Base-by-base conservation (phyloP, 2,888 invertebrate genomes). In the Exocentrus adspersus region DNA sequence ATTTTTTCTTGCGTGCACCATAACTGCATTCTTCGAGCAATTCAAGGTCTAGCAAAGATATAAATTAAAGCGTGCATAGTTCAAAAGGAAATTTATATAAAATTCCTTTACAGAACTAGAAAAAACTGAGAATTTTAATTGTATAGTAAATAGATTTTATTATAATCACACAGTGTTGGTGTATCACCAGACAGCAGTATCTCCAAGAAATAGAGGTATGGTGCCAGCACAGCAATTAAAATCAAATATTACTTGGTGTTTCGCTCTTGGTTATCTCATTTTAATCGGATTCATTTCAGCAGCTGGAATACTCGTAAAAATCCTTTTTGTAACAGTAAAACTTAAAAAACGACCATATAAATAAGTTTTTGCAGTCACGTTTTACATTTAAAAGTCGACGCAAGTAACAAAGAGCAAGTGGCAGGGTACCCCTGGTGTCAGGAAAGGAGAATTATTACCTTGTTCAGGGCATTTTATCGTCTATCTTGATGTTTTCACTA, bases 371-470 rank as follows among this genome's bases (percentile, higher is more conserved):
- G 43, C 56, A 45, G 19, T 57, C 43, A 43, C 6, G 43, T 12
- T 16, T 17, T 20, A 7, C 42, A 45, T 46, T 57, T 45, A 45
- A n/a, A n/a, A n/a, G 46, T 21, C 41, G 56, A 45, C 37, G 30
- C 19, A 3, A 9, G 56, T 46, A 57, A 57, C 56, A 57, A 59
- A 50, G 50, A 59, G 51, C 45, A 60, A 60, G 60, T 60, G 60
- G 43, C 60, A 60, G 60, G 20, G 61, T 32, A 61, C 45, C 58
- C n/a, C 32, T 28, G 41, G 32, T 59, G 65, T 50, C 65, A 62
- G 12, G 57, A 20, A 52, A 32, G 5, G 42, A 65, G 58, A 62
- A 50, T 65, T 65, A 65, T 62, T 52, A 54, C 59, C 62, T 42
- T 58, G 58, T 62, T 59, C 52, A 14, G 28, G 16, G 48, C 46